Evolutionary conservation across 2,113 vertebrate genomes (phyloP).

Genomic region (human (Homo sapiens)): GRCh38 chr1:13543501-13544000

Average conservation of each 20-base stretch:
- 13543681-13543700: background rate
- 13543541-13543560: fast-evolving
- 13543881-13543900: conserved; percentile 22
- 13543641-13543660: background rate
- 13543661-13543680: background rate
- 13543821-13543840: background rate
- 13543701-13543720: no score
- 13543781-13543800: no score
- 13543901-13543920: background rate
- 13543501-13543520: background rate
- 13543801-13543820: background rate
- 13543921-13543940: conserved; percentile 58
- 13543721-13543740: background rate
- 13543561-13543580: background rate
- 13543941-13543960: background rate
- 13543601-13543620: background rate
- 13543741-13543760: background rate
- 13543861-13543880: conserved; percentile 40
- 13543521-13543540: background rate
- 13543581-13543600: background rate
- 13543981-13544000: conserved; percentile 3
- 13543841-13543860: background rate
- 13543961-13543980: conserved; percentile 19
- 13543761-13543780: no score
- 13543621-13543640: background rate